phyloP scores from a whole-genome alignment of 2,797 vertebrate genomes.

The Sus cebifrons region DNA sequence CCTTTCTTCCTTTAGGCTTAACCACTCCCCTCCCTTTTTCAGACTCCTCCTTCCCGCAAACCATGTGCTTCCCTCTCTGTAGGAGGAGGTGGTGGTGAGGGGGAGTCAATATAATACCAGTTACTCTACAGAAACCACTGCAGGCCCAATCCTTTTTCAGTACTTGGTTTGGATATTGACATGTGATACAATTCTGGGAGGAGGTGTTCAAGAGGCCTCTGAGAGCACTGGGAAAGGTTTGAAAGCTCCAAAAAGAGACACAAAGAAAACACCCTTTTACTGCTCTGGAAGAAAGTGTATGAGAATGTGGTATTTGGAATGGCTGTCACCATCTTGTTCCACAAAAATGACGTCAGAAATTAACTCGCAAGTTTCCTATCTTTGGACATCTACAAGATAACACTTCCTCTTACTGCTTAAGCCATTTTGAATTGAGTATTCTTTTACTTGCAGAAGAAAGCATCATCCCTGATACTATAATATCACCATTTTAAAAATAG shows the following conservation, averaged over 20 bases:
- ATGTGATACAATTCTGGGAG: not conserved
- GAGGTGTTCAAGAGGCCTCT: not conserved
- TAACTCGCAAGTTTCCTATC: not conserved
- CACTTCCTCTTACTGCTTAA: not conserved
- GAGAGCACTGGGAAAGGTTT: not conserved
- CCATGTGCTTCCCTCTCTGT: not conserved
- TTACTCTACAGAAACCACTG: not conserved
- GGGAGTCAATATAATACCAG: not conserved
- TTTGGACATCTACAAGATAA: not conserved
- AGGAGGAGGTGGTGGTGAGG: too few species aligned
- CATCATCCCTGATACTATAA: not conserved
- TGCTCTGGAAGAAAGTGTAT: not conserved
- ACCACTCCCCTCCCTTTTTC: not conserved
- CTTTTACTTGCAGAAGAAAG: constrained; percentile 43
- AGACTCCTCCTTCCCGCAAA: not conserved
- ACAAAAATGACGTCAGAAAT: not conserved
- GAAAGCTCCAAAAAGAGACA: constrained; percentile 31
- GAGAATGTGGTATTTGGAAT: constrained; percentile 6
- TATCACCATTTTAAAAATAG: constrained; percentile 1
- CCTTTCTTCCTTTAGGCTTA: not conserved
- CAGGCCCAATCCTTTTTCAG: not conserved
- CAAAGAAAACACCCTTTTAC: not conserved
- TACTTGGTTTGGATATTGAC: not conserved
- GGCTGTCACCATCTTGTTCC: not conserved
- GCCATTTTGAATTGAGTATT: not conserved